Conservation (phyloP, 37 sponge, comb jelly and placozoan species). For the Spongilla lacustris region DNA sequence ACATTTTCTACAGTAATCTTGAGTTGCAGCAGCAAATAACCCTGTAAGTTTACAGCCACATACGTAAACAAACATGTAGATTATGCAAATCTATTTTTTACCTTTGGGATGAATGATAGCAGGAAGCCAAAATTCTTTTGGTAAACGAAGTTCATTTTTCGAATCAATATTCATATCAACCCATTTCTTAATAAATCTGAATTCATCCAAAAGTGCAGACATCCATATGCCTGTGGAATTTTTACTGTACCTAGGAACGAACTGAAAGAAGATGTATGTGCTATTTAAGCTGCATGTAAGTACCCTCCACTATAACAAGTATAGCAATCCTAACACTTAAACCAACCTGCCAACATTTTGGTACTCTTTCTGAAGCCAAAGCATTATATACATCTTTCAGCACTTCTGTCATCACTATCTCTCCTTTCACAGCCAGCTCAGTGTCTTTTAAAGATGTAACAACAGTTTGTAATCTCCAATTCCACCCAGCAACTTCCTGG, state of each 20-base stretch:
- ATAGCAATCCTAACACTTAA: background rate
- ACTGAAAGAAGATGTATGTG: background rate
- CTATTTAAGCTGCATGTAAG: background rate
- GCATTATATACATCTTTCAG: constrained; percentile 1
- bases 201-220: background rate
- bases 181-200: constrained; percentile 29
- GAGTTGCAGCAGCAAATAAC: constrained; percentile 2
- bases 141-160: background rate
- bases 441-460: background rate
- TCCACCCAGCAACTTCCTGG: constrained; percentile 1
- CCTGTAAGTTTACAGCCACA: background rate
- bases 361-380: constrained; percentile 10
- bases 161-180: constrained; percentile 14
- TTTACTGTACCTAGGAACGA: background rate
- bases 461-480: constrained; percentile 1
- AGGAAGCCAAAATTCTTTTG: constrained; percentile 19
- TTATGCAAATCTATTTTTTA: background rate
- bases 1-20: background rate
- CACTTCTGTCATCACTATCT: background rate
- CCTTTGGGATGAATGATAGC: constrained; percentile 18
- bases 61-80: background rate
- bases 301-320: too few species aligned
- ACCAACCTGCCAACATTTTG: constrained; percentile 26
- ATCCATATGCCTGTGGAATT: background rate
- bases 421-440: constrained; percentile 2